These are phyloP conservation scores for Pogoniulus pusillus DNA, from an alignment of 2,797 vertebrate genomes.

Conservation along the genomic window DNA sequence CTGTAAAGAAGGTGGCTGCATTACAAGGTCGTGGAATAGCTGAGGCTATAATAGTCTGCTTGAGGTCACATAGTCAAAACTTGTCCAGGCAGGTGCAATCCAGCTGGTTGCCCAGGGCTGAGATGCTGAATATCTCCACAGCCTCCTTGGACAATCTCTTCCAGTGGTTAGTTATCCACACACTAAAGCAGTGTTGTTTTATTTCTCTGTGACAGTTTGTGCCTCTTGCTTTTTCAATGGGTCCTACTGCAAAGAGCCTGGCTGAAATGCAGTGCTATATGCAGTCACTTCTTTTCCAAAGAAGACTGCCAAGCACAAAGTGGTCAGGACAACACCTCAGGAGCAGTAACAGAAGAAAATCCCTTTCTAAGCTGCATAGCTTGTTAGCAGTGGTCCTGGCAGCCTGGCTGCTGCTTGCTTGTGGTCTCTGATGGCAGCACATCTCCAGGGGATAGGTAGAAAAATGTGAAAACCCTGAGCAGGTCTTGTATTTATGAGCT, in stretches of 20 bases:
- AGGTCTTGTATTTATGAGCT: not conserved
- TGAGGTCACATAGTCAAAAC: not conserved
- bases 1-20: not conserved
- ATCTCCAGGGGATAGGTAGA: not conserved
- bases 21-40: not conserved
- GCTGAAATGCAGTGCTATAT: fast-evolving
- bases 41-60: not conserved
- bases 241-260: not conserved
- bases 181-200: too few species aligned
- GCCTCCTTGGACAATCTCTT: not conserved
- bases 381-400: not conserved
- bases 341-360: not conserved
- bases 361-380: not conserved
- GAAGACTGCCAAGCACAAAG: too few species aligned
- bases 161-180: not conserved
- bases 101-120: not conserved
- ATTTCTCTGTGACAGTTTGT: not conserved
- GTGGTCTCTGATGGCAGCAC: not conserved
- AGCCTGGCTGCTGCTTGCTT: not conserved
- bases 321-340: too few species aligned
- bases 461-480: not conserved
- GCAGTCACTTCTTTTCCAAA: fast-evolving
- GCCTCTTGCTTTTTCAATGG: not conserved
- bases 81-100: not conserved
- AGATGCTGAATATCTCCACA: not conserved